Conservation (phyloP, 2,888 invertebrate species). For the Dysmachus trigonus region DNA sequence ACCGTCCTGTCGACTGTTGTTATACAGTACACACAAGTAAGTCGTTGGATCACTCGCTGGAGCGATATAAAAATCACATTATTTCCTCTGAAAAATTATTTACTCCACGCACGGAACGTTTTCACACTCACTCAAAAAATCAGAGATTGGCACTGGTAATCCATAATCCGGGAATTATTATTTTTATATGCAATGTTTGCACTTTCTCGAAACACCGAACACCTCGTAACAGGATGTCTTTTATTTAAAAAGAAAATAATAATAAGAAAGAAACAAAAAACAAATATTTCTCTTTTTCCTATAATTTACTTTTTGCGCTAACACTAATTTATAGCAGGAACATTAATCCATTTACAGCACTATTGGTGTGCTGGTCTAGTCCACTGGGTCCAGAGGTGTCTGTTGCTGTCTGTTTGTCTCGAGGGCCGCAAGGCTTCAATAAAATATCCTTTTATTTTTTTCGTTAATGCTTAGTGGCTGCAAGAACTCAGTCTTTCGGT, state of each 20-base stretch:
- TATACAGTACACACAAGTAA: neutral
- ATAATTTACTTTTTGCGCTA: slow-evolving; percentile 4
- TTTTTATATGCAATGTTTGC: neutral
- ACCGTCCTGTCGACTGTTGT: neutral
- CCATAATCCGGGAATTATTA: slow-evolving; percentile 52
- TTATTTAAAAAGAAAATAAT: neutral
- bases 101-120: neutral
- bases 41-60: neutral
- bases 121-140: neutral
- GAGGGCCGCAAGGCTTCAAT: neutral
- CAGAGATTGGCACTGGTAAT: slow-evolving; percentile 61
- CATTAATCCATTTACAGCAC: slow-evolving; percentile 38
- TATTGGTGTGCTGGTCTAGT: neutral
- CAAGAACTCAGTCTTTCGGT: slow-evolving; percentile 42
- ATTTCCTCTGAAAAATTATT: neutral
- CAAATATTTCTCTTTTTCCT: slow-evolving; percentile 13
- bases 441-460: neutral
- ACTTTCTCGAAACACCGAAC: neutral
- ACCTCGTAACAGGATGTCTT: neutral
- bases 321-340: slow-evolving; percentile 40
- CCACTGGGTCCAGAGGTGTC: neutral
- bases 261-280: neutral
- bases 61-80: neutral
- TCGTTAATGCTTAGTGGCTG: slow-evolving; percentile 28
- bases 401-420: neutral